Percentiles rank a stretch among this genome's conserved stretches.
phyloP scores from a whole-genome alignment of 1,140 invertebrate genomes.

The Drosophila ercepeae region DNA sequence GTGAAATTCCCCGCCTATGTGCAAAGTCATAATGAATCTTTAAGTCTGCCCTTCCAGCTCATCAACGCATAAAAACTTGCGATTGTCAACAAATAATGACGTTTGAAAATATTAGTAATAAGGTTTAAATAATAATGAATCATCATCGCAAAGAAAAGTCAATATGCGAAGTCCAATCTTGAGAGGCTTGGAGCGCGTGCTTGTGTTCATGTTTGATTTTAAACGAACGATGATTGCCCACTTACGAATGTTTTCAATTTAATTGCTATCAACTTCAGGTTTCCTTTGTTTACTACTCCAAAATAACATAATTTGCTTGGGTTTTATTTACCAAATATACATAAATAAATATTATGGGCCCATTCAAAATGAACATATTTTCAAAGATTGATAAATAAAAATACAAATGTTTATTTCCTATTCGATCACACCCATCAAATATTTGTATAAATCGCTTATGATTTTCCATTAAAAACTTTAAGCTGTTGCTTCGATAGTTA shows the following conservation, averaged over 20 bases:
- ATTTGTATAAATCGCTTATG: too few species aligned
- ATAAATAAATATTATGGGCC: slow-evolving; percentile 16
- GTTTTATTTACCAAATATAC: slow-evolving; percentile 19
- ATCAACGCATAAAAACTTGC: slow-evolving; percentile 33
- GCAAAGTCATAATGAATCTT: slow-evolving; percentile 42
- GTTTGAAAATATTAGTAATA: slow-evolving; percentile 12
- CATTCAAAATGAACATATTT: slow-evolving; percentile 1
- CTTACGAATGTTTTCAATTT: slow-evolving; percentile 35
- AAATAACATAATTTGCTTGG: slow-evolving; percentile 22
- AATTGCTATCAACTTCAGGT: slow-evolving; percentile 43
- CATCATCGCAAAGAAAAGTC: slow-evolving; percentile 25
- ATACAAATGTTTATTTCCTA: slow-evolving; percentile 1
- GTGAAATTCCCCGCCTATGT: slow-evolving; percentile 13
- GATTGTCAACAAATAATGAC: slow-evolving; percentile 29
- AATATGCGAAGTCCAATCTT: slow-evolving; percentile 29
- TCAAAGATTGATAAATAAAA: slow-evolving; percentile 3
- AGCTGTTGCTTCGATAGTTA: too few species aligned
- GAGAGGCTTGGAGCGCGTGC: slow-evolving; percentile 15
- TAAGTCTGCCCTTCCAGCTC: slow-evolving; percentile 13
- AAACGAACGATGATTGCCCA: slow-evolving; percentile 32
- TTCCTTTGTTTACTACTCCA: slow-evolving; percentile 48
- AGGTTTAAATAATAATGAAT: slow-evolving; percentile 18
- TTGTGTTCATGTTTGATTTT: slow-evolving; percentile 26
- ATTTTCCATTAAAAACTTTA: too few species aligned
- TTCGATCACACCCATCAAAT: neutral